Conservation (phyloP, 2,888 invertebrate species). For the Volucella inanis region DNA sequence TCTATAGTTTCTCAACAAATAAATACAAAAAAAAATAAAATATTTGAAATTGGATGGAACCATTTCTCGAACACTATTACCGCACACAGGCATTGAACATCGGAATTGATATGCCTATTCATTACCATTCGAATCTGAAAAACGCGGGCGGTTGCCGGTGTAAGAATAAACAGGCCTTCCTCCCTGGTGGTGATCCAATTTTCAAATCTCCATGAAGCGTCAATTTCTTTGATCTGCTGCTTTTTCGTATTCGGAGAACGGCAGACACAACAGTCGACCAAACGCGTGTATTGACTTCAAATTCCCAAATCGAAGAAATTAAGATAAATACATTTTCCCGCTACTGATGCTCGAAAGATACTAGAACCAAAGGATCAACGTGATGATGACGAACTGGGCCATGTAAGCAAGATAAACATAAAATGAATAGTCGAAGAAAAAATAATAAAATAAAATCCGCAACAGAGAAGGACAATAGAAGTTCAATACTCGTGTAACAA, state of each 20-base stretch:
- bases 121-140: constrained; percentile 30
- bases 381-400: constrained; percentile 33
- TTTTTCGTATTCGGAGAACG: constrained; percentile 11
- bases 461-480: constrained; percentile 45
- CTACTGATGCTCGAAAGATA: constrained; percentile 16
- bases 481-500: constrained; percentile 34
- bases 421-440: background rate
- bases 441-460: constrained; percentile 30
- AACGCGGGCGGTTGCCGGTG: too few relatives aligned
- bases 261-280: background rate
- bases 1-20: background rate
- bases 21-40: constrained; percentile 19
- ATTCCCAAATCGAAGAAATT: constrained; percentile 37
- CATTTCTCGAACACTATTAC: constrained; percentile 40
- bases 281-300: constrained; percentile 46
- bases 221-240: constrained; percentile 58
- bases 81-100: constrained; percentile 24
- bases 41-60: constrained; percentile 16
- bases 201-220: constrained; percentile 35
- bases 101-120: constrained; percentile 43
- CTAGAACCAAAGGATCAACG: constrained; percentile 22
- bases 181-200: constrained; percentile 24
- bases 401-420: constrained; percentile 23
- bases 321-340: constrained; percentile 1
- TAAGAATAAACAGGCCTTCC: background rate